phyloP scores from a whole-genome alignment of 2,888 invertebrate genomes.

The Trichogramma evanescens region DNA sequence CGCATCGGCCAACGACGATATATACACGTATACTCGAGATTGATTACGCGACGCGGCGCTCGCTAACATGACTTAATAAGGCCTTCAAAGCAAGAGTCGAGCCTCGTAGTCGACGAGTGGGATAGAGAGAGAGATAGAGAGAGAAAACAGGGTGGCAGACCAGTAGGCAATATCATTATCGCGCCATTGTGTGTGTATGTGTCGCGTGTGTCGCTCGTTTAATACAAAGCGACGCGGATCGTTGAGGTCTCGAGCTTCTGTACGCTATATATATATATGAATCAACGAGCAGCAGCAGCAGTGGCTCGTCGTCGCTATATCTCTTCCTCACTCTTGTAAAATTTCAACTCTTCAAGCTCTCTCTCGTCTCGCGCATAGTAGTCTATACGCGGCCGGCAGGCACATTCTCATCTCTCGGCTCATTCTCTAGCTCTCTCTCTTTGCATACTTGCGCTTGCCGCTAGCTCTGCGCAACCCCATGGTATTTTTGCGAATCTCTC shows the following conservation, averaged over 20 bases:
- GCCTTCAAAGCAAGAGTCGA: neutral
- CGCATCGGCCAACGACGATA: no score
- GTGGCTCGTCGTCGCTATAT: neutral
- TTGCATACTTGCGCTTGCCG: neutral
- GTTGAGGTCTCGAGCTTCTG: constrained; percentile 9
- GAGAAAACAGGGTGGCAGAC: no score
- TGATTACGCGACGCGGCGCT: constrained; percentile 7
- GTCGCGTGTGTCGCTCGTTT: constrained; percentile 3
- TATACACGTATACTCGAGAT: constrained; percentile 8
- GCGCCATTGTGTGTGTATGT: no score
- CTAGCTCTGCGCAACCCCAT: neutral
- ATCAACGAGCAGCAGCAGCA: neutral
- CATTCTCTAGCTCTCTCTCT: neutral
- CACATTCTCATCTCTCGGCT: neutral
- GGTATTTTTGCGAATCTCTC: neutral
- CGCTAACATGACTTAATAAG: neutral
- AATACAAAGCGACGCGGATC: constrained; percentile 1
- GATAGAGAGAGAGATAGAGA: no score
- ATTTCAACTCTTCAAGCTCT: no score
- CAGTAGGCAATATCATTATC: no score
- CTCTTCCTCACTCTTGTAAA: no score
- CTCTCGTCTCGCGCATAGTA: no score
- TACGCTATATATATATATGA: no score
- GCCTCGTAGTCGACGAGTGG: neutral
- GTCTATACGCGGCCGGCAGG: neutral